Evolutionary conservation across 2,888 invertebrate genomes (phyloP).

Genomic region (Apamea crenata): DNA sequence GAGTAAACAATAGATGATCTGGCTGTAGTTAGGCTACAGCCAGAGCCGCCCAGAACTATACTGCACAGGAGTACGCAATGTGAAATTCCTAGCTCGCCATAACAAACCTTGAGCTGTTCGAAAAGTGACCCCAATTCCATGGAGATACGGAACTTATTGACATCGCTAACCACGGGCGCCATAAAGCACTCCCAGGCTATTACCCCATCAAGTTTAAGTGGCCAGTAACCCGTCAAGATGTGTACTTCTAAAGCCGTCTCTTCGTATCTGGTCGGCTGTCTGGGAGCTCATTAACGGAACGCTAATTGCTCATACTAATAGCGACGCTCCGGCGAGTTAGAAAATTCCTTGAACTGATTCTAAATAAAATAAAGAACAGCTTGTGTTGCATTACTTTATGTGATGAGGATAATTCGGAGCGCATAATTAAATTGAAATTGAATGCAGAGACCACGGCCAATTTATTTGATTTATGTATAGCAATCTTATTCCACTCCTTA

Average conservation of each 20-base stretch:
- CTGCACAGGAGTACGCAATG: constrained; percentile 42
- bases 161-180: constrained; percentile 67
- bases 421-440: constrained; percentile 49
- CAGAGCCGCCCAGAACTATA: constrained; percentile 23
- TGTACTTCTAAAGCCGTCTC: constrained; percentile 60
- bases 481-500: constrained; percentile 13
- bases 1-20: constrained; percentile 23
- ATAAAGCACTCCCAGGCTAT: constrained; percentile 78
- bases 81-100: constrained; percentile 55
- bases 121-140: constrained; percentile 78
- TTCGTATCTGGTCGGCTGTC: constrained; percentile 79
- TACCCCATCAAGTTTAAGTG: constrained; percentile 78
- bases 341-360: constrained; percentile 87
- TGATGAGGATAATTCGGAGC: constrained; percentile 60
- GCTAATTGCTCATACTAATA: constrained; percentile 88
- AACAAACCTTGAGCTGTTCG: constrained; percentile 57
- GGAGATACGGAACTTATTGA: constrained; percentile 79
- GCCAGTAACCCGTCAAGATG: constrained; percentile 66
- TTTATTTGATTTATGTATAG: constrained; percentile 31
- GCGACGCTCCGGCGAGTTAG: constrained; percentile 81
- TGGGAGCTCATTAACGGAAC: constrained; percentile 86
- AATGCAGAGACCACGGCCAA: constrained; percentile 20
- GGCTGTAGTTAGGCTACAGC: constrained; percentile 2
- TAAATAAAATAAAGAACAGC: constrained; percentile 79
- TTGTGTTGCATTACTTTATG: constrained; percentile 68